A percentile compares a stretch with the other conserved stretches of the same genome.
These are phyloP conservation scores for Ormyrus pomaceus DNA, from an alignment of 2,888 invertebrate species.

Conservation along the genomic window DNA sequence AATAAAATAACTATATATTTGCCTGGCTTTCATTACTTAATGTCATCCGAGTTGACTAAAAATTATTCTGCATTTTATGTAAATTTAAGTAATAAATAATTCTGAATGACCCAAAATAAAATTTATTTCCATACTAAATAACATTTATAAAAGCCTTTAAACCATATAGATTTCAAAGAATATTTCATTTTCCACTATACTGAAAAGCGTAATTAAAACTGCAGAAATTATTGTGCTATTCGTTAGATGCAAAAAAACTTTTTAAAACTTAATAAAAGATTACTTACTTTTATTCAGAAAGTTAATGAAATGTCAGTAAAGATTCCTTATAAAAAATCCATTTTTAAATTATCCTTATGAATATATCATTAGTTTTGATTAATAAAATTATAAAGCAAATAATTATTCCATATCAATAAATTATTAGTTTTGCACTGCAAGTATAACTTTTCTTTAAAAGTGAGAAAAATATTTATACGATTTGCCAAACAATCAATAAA, in stretches of 20 bases:
- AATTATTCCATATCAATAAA: too few relatives aligned
- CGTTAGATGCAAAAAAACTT: too few relatives aligned
- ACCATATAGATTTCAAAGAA: too few relatives aligned
- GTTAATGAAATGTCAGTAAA: too few relatives aligned
- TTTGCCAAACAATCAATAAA: too few relatives aligned
- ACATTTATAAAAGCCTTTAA: not conserved
- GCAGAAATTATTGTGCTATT: not conserved
- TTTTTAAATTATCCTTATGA: too few relatives aligned
- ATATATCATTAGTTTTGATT: too few relatives aligned
- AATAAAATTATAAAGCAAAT: too few relatives aligned
- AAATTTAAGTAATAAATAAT: conserved; percentile 2
- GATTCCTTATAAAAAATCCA: too few relatives aligned
- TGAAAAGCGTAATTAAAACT: not conserved
- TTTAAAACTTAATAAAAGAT: too few relatives aligned
- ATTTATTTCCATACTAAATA: not conserved
- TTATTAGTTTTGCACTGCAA: too few relatives aligned
- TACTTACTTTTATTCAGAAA: too few relatives aligned
- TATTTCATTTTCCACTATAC: not conserved
- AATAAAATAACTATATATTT: conserved; percentile 2
- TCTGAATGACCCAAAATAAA: not conserved
- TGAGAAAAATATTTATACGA: not conserved
- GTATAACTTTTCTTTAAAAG: not conserved
- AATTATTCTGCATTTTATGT: not conserved
- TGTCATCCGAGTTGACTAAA: not conserved
- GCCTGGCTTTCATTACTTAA: not conserved